Conservation (phyloP, 2,797 vertebrate genomes). For the Clarias fuscus region DNA sequence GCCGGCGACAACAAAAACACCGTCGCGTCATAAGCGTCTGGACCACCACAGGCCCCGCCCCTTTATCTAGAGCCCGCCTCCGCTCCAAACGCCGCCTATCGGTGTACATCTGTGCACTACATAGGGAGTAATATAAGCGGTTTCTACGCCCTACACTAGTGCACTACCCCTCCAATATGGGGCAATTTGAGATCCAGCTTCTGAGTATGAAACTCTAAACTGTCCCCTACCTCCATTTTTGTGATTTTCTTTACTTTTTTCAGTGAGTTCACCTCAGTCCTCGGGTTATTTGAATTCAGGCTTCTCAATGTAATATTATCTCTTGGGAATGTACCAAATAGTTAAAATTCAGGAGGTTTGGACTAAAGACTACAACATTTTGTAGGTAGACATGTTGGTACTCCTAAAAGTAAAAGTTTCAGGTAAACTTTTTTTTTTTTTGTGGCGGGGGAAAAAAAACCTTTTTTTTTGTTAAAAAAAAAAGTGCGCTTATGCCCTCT, state of each 20-base stretch:
- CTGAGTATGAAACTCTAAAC: conserved; percentile 40
- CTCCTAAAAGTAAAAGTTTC: neutral
- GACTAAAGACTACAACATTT: neutral
- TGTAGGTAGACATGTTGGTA: too few relatives aligned
- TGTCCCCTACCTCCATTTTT: conserved; percentile 18
- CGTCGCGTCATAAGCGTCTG: conserved; percentile 42
- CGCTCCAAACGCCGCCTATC: neutral
- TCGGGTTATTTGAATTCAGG: neutral
- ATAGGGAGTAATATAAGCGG: neutral
- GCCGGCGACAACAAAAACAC: conserved; percentile 53
- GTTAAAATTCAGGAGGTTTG: neutral
- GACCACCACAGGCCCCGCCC: conserved; percentile 48
- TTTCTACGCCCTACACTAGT: neutral
- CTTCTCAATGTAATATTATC: neutral
- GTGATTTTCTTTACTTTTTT: neutral
- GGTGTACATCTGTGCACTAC: neutral
- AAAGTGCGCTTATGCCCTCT: conserved; percentile 10
- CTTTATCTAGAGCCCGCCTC: neutral
- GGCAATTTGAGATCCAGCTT: neutral
- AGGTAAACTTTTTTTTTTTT: neutral
- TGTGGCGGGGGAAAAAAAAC: neutral
- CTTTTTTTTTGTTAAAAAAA: neutral
- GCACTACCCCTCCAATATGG: neutral
- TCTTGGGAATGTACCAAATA: neutral
- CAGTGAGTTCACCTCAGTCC: neutral